Conservation (phyloP, 2,113 vertebrate genomes). For the Pongo abelii region DNA sequence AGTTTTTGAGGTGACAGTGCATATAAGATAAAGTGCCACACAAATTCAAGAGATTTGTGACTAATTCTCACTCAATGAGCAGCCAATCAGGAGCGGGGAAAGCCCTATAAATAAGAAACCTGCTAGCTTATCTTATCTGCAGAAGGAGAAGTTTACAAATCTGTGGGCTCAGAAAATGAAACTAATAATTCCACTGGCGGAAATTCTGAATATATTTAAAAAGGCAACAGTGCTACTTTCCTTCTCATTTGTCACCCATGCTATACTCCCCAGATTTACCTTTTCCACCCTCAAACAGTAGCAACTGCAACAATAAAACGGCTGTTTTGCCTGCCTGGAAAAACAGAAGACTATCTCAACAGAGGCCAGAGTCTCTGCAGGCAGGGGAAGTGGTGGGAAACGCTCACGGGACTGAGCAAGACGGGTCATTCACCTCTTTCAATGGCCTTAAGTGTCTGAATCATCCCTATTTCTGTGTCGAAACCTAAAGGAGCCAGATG, state of each 20-base stretch:
- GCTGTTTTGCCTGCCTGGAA: neutral
- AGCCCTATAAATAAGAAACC: neutral
- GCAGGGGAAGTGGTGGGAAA: neutral
- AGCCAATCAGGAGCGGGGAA: neutral
- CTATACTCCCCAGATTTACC: neutral
- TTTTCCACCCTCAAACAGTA: neutral
- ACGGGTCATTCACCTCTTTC: neutral
- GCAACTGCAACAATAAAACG: neutral
- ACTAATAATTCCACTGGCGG: neutral
- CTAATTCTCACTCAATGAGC: neutral
- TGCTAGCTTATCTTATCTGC: neutral
- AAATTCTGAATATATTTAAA: neutral
- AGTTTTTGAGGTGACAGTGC: neutral
- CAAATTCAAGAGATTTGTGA: neutral
- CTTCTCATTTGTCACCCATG: neutral
- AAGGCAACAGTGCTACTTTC: neutral
- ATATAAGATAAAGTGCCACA: neutral
- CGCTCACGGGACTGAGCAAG: neutral
- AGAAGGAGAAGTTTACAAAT: neutral
- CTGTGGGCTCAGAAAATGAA: neutral
- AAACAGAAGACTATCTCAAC: neutral
- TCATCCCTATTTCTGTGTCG: neutral
- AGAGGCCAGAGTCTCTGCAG: neutral
- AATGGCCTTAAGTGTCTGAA: neutral
- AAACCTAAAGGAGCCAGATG: neutral